These are phyloP conservation scores for Sorex maritimensis DNA, from an alignment of 2,797 vertebrate genomes.

Conservation along the genomic window DNA sequence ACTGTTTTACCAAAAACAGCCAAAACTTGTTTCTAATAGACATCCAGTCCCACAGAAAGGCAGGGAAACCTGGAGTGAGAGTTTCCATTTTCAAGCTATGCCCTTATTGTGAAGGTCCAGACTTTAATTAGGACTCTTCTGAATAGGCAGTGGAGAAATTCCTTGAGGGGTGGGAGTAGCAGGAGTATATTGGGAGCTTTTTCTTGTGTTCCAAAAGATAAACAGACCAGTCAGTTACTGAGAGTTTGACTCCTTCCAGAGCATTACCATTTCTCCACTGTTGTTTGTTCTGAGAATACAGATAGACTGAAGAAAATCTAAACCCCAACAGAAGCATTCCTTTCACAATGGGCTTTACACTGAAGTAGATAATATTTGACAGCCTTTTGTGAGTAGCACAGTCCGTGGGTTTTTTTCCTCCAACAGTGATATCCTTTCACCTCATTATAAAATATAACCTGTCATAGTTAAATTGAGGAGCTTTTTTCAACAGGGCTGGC, in stretches of 20 bases:
- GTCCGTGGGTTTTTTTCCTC: conserved; percentile 79
- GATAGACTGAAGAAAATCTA: conserved; percentile 80
- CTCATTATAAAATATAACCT: conserved; percentile 89
- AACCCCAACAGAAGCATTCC: conserved; percentile 81
- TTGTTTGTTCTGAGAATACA: conserved; percentile 84
- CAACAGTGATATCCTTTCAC: conserved; percentile 86
- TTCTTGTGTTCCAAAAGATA: conserved; percentile 64
- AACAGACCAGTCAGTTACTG: conserved; percentile 53
- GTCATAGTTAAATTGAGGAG: conserved; percentile 88
- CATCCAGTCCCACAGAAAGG: conserved; percentile 56
- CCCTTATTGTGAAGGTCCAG: conserved; percentile 53
- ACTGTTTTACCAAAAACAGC: conserved; percentile 49
- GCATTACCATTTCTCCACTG: conserved; percentile 52
- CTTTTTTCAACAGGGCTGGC: conserved; percentile 84
- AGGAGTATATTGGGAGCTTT: conserved; percentile 52
- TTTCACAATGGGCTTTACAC: conserved; percentile 80
- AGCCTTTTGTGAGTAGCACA: conserved; percentile 86
- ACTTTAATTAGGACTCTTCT: conserved; percentile 78
- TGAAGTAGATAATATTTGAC: conserved; percentile 85
- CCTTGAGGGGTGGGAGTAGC: conserved; percentile 1
- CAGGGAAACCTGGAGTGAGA: conserved; percentile 70
- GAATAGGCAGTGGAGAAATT: conserved; percentile 29
- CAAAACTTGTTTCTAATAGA: conserved; percentile 77
- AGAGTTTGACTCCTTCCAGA: conserved; percentile 71
- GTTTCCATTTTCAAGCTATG: conserved; percentile 36